Base-by-base conservation (phyloP, 2,113 vertebrate genomes). In the Ceyx margarethae region DNA sequence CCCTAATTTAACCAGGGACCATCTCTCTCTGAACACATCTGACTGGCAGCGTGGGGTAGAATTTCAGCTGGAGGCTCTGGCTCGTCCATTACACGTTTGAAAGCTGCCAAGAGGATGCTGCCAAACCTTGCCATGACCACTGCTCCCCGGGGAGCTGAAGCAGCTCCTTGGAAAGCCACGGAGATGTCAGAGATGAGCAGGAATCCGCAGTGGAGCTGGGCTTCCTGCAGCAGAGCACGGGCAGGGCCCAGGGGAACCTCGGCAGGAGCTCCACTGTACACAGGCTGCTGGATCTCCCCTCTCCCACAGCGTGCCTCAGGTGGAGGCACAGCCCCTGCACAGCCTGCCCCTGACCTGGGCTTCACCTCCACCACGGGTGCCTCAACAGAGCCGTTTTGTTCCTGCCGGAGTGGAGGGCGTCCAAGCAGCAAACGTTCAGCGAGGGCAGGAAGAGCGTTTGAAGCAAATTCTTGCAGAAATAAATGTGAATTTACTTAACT, bases 401-500 rank as follows among this genome's bases (percentile, higher is more conserved):
- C 89, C 89, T 89, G 82, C 75, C 65, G 29, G 31, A 45, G 83
- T 89, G 95, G 94, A 95, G 91, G 60, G 77, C 40, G 68, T 92
- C 95, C 96, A 95, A 95, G 81, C 94, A 96, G 74, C 83, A 4
- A 85, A 54, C 79, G 21, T 76, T 90, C 92, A 86, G 93, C 20
- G 43, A 94, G 95, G 92, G 93, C 95, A 97, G 95, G 94, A 95
- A 93, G 85, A 92, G 89, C 16, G 43, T 97, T 95, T 94, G 96
- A 96, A 97, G 95, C 89, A 89, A 90, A 96, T 92, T 94, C 95
- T 93, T 90, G 91, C 91, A 95, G 97, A 93, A 96, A 96, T 96
- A 96, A 96, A 95, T 95, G 96, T 93, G 95, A 97, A 97, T 96
- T 95, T 96, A 94, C 97, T 95, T 96, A 97, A 97, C 95, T 95